These are phyloP conservation scores for Varecia variegata DNA, from an alignment of 2,797 vertebrate genomes.

Conservation along the genomic window DNA sequence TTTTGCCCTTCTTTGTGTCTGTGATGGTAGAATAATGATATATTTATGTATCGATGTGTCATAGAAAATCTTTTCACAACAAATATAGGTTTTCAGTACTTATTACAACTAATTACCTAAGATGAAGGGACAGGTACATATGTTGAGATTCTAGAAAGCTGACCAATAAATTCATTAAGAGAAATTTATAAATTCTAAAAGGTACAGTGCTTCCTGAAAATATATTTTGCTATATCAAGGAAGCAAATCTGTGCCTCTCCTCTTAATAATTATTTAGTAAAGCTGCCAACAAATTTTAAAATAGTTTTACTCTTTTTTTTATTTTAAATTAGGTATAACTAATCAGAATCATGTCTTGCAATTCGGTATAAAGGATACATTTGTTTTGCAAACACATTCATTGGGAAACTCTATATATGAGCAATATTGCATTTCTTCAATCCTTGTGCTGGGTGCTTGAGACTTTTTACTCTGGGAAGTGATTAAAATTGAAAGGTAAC, in stretches of 20 bases:
- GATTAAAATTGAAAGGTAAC: conserved; percentile 60
- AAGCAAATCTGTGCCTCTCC: neutral
- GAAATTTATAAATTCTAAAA: neutral
- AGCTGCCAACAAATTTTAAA: neutral
- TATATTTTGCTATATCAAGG: neutral
- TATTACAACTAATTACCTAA: neutral
- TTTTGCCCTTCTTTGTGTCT: neutral
- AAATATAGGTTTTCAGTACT: neutral
- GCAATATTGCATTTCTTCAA: neutral
- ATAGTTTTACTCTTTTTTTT: neutral
- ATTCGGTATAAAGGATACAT: neutral
- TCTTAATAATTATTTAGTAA: neutral
- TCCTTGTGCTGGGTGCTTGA: neutral
- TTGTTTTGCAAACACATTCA: neutral
- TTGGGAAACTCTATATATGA: neutral
- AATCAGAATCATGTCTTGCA: neutral
- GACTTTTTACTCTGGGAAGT: conserved; percentile 16
- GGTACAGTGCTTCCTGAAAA: neutral
- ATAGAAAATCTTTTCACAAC: neutral
- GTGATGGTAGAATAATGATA: neutral
- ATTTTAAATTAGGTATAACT: neutral
- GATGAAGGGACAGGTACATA: neutral
- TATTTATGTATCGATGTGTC: neutral
- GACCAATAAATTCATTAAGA: neutral
- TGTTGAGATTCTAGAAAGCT: neutral